A percentile compares a stretch with the other conserved stretches of the same genome.
Evolutionary conservation across 2,797 vertebrate species (phyloP).

Genomic region (Lepilemur ruficaudatus): DNA sequence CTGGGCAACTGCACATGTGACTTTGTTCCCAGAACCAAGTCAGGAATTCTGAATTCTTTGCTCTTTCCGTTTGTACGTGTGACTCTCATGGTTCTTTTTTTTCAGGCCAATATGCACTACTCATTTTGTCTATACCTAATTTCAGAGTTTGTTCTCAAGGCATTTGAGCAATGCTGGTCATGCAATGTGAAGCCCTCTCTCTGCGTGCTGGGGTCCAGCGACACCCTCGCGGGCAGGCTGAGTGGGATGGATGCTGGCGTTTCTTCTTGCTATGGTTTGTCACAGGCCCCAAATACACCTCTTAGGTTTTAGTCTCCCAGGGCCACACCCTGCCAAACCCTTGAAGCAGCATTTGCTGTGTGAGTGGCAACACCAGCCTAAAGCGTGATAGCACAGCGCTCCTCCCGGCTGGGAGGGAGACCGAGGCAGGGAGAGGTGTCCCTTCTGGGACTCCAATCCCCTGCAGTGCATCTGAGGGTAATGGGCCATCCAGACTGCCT

Average conservation of each 20-base stretch:
- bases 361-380: background rate
- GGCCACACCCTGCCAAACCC: background rate
- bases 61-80: background rate
- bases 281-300: rapidly evolving
- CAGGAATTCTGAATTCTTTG: background rate
- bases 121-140: background rate
- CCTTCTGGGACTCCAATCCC: rapidly evolving
- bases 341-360: background rate
- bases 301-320: too few relatives aligned
- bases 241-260: rapidly evolving
- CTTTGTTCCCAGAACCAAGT: too few relatives aligned
- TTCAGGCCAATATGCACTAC: rapidly evolving
- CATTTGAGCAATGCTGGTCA: rapidly evolving
- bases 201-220: rapidly evolving
- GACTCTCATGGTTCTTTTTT: background rate
- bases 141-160: too few relatives aligned
- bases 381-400: rapidly evolving
- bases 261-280: background rate
- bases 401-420: rapidly evolving
- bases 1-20: rapidly evolving
- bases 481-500: rapidly evolving
- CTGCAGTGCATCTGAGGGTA: rapidly evolving
- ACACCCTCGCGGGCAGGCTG: rapidly evolving
- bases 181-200: rapidly evolving
- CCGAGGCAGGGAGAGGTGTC: background rate